These are phyloP conservation scores for Tamandua tetradactyla DNA, from an alignment of 2,797 vertebrate genomes.

Conservation along the genomic window DNA sequence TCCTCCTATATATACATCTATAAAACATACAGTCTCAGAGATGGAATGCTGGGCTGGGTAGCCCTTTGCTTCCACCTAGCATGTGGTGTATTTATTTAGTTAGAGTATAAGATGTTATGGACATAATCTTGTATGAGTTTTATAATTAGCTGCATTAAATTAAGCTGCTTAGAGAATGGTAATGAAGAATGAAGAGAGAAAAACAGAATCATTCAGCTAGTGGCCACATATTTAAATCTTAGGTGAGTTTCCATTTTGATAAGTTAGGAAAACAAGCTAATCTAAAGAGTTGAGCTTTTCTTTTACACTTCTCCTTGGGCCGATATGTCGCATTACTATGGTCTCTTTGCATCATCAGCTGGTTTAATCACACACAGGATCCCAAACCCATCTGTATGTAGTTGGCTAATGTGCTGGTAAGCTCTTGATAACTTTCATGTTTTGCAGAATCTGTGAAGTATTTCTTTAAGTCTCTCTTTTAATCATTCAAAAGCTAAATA, in stretches of 20 bases:
- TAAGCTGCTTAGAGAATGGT: background rate
- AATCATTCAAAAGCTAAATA: conserved; percentile 78
- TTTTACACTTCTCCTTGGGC: background rate
- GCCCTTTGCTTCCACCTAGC: background rate
- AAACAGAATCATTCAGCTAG: background rate
- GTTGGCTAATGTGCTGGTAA: conserved; percentile 38
- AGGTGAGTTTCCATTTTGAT: background rate
- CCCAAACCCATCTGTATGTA: conserved; percentile 28
- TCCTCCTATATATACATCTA: background rate
- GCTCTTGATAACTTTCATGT: conserved; percentile 69
- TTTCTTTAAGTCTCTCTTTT: conserved; percentile 71
- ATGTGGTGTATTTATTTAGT: background rate
- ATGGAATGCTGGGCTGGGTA: background rate
- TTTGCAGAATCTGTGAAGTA: conserved; percentile 57
- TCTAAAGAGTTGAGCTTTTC: background rate
- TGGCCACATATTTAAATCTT: background rate
- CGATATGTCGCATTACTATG: background rate
- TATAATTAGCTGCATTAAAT: background rate
- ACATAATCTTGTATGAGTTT: background rate
- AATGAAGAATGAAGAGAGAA: background rate
- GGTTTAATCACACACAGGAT: background rate
- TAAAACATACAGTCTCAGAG: background rate
- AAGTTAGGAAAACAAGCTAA: conserved; percentile 8
- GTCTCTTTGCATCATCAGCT: background rate
- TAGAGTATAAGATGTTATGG: background rate